phyloP scores from a whole-genome alignment of 2,797 vertebrate species.

The Hyperoplus lanceolatus region DNA sequence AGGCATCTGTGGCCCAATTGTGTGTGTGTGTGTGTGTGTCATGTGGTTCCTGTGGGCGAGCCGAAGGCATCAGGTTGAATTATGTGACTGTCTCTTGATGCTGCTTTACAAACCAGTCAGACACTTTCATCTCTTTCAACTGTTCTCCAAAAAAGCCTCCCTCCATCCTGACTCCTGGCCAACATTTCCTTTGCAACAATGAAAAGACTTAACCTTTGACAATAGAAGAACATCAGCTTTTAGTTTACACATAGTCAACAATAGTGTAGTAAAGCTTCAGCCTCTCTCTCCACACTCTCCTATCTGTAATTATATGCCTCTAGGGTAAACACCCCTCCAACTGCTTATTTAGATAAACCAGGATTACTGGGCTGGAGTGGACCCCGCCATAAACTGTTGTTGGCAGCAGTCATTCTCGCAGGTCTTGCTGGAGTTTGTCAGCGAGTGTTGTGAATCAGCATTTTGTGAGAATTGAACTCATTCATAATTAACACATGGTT shows the following conservation, averaged over 20 bases:
- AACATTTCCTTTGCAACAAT: conserved; percentile 43
- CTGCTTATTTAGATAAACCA: conserved; percentile 70
- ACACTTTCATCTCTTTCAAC: conserved; percentile 49
- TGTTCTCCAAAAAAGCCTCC: neutral
- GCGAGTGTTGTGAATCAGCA: conserved; percentile 40
- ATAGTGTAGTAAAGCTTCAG: conserved; percentile 48
- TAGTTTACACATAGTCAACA: conserved; percentile 52
- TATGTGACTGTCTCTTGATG: conserved; percentile 47
- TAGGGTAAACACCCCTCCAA: conserved; percentile 62
- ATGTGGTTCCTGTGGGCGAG: conserved; percentile 52
- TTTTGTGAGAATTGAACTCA: conserved; percentile 35
- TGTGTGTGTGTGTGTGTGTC: conserved; percentile 45
- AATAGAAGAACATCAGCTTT: conserved; percentile 26
- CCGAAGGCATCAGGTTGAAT: conserved; percentile 47
- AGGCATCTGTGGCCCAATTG: conserved; percentile 56
- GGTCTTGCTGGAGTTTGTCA: conserved; percentile 44
- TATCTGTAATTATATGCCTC: conserved; percentile 67
- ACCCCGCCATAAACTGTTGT: conserved; percentile 58
- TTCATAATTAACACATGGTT: conserved; percentile 15
- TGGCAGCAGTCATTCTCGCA: conserved; percentile 22
- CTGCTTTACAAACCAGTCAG: conserved; percentile 59
- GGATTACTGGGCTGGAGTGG: conserved; percentile 50
- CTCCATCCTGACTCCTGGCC: conserved; percentile 23
- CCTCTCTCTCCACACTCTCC: conserved; percentile 28
- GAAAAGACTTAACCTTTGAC: conserved; percentile 39